Evolutionary conservation across 2,888 invertebrate genomes (phyloP), one percentile per base, ranked within the genome.

Genomic region (Aricia artaxerxes): DNA sequence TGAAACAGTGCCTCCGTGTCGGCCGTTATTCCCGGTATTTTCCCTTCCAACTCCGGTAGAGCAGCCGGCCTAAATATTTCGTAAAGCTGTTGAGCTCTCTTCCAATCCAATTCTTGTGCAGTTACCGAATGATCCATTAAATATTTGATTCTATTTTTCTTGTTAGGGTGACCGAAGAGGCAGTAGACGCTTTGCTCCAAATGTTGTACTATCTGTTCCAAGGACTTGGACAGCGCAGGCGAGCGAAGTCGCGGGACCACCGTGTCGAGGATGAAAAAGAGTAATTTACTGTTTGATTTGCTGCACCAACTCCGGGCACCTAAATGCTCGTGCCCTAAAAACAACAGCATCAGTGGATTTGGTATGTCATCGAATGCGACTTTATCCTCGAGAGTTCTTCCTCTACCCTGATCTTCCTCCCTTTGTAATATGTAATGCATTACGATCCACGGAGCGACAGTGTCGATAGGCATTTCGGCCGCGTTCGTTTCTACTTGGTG

Each of bases 181-280:
- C 99, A 99, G 89, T 96, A 98, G 80, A 95, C 95, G 83, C 95
- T 94, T 91, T 99, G 99, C 86, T 99, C 99, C 86, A 98, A 94
- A 83, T 97, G 96, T 83, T 97, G 97, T 80, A 96, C 96, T 2
- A 98, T 95, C 86, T 97, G 96, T 85, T 97, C 96, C 75, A 96
- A 93, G 49, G 95, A 94, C 75, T 95, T 92, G 35, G 96, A 95
- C 77, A 96, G 95, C 7, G 96, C 94, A 31, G 97, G 96, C 0
- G 96, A 96, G 80, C 96, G 95, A 69, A 97, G 86, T 81, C 96
- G 94, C 53, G 97, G 96, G n/a, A 97, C 95, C 64, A 98, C 95
- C 1, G 96, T 95, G 83, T 97, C 97, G 84, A 98, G 93, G 35
- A 96, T 97, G 85, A 98, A 97, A 82, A 97, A 95, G 5, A 99